Evolutionary conservation across 1,140 invertebrate species (phyloP).

Genomic region (Drosophila nigromelanica): DNA sequence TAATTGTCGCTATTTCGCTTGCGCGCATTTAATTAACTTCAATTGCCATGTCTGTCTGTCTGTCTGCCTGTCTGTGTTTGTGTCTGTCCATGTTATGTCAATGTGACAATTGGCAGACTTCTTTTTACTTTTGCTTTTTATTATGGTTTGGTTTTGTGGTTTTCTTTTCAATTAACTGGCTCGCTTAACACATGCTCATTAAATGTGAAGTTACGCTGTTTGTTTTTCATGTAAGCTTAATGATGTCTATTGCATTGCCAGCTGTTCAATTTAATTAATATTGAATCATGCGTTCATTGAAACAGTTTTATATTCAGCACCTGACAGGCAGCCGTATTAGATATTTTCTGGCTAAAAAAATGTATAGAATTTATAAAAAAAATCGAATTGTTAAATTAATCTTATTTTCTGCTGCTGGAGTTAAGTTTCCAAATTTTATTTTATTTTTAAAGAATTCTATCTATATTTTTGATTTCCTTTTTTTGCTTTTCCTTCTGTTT

Average conservation of each 20-base stretch:
- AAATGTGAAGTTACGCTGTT: constrained; percentile 28
- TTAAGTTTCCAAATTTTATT: too few relatives aligned
- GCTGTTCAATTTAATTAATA: constrained; percentile 54
- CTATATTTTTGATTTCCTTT: too few relatives aligned
- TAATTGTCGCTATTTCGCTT: constrained; percentile 53
- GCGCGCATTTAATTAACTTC: constrained; percentile 73
- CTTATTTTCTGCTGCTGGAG: too few relatives aligned
- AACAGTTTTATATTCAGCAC: constrained; percentile 35
- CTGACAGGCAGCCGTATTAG: neutral
- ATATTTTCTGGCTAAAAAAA: too few relatives aligned
- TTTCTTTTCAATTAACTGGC: constrained; percentile 45
- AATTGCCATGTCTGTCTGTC: constrained; percentile 41
- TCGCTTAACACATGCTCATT: constrained; percentile 49
- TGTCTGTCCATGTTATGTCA: constrained; percentile 58
- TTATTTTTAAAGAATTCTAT: too few relatives aligned
- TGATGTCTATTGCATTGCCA: constrained; percentile 22
- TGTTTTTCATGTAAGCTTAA: constrained; percentile 30
- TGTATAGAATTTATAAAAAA: too few relatives aligned
- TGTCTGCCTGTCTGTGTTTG: constrained; percentile 3
- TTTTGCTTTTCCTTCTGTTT: neutral
- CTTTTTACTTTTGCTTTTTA: constrained; percentile 42
- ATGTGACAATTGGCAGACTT: constrained; percentile 72
- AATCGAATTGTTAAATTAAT: too few relatives aligned
- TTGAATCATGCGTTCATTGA: constrained; percentile 17
- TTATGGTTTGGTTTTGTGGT: constrained; percentile 31